Evolutionary conservation across 92 coral and sea anemone genomes (phyloP), one percentile per base, ranked within the genome.

Genomic region (Hydrozoanthus gracilis): DNA sequence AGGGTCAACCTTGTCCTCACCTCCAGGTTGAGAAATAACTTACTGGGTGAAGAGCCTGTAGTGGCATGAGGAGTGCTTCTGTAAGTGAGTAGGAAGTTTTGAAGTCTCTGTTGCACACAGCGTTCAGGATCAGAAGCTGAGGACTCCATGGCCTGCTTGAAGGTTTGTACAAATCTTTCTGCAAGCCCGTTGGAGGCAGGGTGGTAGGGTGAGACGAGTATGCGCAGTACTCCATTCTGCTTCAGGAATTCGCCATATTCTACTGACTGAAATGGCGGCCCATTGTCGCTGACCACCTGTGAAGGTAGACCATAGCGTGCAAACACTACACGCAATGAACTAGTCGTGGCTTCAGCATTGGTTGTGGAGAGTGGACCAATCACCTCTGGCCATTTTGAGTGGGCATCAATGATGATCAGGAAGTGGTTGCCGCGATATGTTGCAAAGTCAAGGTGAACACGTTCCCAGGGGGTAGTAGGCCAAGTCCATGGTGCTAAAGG

Each of bases 261-360:
- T 16, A 12, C 85, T 52, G 85, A 80, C 71, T 80, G 85, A 60
- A 80, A 80, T 91, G 85, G 85, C 6, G 85, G 50, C 3, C 85
- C 85, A 58, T 80, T 80, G 85, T 61, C 85, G 52, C 85, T 80
- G 2, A 80, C 71, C 15, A 52, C 44, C 15, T 58, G 73, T 20
- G 15, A 50, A 27, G 85, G 85, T 61, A 61, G 67, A 18, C 67
- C n/a, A 15, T 61, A 61, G 16, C 67, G 18, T 61, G 67, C 67
- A 61, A 61, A 61, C 67, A 61, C 67, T 61, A 8, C 7, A 8
- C 5, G 2, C 60, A 54, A 27, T 27, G 60, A 0, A 54, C 13
- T 54, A 8, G 60, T 54, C 7, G 60, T 54, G 9, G 60, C 35
- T 27, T 27, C 35, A 0, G 35, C 35, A 27, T 27, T 27, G 35